phyloP scores from a whole-genome alignment of 2,888 invertebrate genomes.

The Andrena praecox region DNA sequence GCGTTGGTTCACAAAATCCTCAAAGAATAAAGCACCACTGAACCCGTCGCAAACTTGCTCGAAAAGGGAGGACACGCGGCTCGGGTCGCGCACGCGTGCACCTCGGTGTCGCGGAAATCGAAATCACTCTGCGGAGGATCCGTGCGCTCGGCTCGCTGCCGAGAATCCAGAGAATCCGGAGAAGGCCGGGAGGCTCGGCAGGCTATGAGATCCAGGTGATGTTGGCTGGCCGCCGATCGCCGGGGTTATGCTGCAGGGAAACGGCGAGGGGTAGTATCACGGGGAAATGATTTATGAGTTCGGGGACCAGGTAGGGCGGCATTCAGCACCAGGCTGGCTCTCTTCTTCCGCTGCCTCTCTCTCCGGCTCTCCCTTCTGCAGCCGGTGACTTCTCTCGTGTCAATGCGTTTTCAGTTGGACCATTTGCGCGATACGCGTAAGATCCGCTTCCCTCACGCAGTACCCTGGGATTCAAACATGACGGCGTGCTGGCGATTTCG shows the following conservation, averaged over 20 bases:
- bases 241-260: constrained; percentile 77
- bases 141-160: not conserved
- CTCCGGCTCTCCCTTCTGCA: constrained; percentile 35
- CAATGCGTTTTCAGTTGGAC: constrained; percentile 75
- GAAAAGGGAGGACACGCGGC: not conserved
- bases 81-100: not conserved
- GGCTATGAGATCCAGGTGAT: constrained; percentile 79
- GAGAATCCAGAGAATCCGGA: not conserved
- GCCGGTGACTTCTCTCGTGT: constrained; percentile 58
- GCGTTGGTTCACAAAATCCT: not conserved
- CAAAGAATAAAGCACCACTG: not conserved
- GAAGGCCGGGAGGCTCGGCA: not conserved
- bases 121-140: not conserved
- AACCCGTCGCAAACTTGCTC: not conserved
- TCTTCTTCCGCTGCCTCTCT: constrained; percentile 69
- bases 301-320: constrained; percentile 82
- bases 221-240: constrained; percentile 79
- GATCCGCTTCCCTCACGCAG: constrained; percentile 39
- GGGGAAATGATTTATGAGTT: constrained; percentile 84
- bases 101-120: not conserved
- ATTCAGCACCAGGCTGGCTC: constrained; percentile 74
- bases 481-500: not conserved
- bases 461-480: not conserved
- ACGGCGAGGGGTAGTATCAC: constrained; percentile 78
- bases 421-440: constrained; percentile 66